These are phyloP conservation scores for Lasiurus borealis DNA, from an alignment of 2,113 vertebrate species.

Conservation along the genomic window DNA sequence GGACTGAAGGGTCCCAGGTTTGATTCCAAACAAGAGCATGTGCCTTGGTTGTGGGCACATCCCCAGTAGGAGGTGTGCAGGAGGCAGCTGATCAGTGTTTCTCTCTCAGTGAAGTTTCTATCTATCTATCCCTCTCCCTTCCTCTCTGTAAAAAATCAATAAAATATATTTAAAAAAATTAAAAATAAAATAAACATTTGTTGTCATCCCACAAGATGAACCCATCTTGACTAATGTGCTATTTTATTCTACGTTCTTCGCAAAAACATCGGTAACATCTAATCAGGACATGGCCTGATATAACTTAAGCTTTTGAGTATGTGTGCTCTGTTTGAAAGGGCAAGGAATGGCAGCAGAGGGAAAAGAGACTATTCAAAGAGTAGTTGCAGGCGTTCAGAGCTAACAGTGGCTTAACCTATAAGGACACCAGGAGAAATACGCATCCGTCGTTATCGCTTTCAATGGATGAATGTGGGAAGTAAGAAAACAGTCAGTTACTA, in stretches of 20 bases:
- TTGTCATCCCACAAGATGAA: neutral
- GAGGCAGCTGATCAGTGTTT: no score
- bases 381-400: neutral
- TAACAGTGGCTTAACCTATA: neutral
- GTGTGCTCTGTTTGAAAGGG: neutral
- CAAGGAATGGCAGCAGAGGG: neutral
- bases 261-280: neutral
- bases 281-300: neutral
- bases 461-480: neutral
- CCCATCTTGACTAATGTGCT: neutral
- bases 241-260: neutral
- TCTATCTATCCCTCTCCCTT: no score
- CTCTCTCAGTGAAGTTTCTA: no score
- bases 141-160: no score
- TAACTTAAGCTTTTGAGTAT: neutral
- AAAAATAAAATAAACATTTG: neutral
- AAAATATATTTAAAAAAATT: no score
- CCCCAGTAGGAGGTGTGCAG: no score
- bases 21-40: no score
- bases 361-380: neutral
- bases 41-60: no score
- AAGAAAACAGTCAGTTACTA: neutral
- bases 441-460: neutral
- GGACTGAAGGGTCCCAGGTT: no score
- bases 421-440: neutral